Evolutionary conservation across 2,797 vertebrate genomes (phyloP).

Genomic region (Phoxinus dragarum): DNA sequence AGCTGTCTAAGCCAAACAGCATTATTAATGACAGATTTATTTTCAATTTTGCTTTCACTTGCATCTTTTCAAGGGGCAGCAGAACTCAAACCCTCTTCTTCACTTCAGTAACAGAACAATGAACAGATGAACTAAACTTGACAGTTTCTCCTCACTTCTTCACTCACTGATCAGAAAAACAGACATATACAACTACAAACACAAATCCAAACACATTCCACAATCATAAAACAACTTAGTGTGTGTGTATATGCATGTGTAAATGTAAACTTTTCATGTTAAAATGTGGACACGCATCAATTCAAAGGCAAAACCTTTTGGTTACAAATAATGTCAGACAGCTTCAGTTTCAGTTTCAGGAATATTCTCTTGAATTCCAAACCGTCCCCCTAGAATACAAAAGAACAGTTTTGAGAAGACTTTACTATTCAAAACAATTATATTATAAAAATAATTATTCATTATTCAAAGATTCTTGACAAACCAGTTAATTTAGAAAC

Average conservation of each 20-base stretch:
- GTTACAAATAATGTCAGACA: conserved; percentile 87
- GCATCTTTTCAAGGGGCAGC: neutral
- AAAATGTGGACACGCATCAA: conserved; percentile 67
- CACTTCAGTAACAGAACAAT: neutral
- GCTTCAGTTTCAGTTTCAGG: conserved; percentile 91
- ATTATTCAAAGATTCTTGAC: conserved; percentile 13
- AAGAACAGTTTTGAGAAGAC: neutral
- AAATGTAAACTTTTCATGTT: conserved; percentile 5
- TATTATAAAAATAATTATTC: neutral
- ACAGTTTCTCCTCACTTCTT: conserved; percentile 13
- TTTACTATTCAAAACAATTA: neutral
- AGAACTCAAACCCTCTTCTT: conserved; percentile 8
- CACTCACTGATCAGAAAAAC: conserved; percentile 1
- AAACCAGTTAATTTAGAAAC: neutral
- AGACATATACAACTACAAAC: conserved; percentile 8
- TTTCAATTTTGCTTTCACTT: neutral
- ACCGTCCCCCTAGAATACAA: conserved; percentile 87
- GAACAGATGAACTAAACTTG: neutral
- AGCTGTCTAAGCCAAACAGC: neutral
- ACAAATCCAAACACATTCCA: conserved; percentile 15
- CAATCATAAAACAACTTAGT: conserved; percentile 5
- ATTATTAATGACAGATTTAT: conserved; percentile 29
- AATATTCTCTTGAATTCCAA: conserved; percentile 97
- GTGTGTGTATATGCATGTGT: neutral
- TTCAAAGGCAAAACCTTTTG: conserved; percentile 85